Evolutionary conservation across 2,888 invertebrate genomes (phyloP), one percentile per base, ranked within the genome.

Genomic region (Apodemia mormo): DNA sequence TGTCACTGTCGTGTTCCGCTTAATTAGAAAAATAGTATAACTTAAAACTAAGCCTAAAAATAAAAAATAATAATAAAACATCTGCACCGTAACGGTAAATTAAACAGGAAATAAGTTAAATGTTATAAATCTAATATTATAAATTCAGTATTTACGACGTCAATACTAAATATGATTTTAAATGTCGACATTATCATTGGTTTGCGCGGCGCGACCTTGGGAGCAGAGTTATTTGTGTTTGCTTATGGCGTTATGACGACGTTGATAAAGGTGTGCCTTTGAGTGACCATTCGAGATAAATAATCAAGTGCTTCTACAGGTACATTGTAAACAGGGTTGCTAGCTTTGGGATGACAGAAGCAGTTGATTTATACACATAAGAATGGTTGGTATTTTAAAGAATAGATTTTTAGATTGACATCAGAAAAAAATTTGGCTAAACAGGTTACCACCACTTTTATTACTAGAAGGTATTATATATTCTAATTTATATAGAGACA

Each of bases 211-310:
- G 33, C 61, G 61, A 61, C 61, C 61, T 61, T 61, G 61, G 30
- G 45, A 5, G 12, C 30, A 7, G 61, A 58, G 58, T 33, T 61
- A 61, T 61, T 61, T 58, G 58, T 58, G 29, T 58, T 58, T 61
- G 58, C 61, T 61, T 14, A 61, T 61, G 61, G 61, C 61, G 61
- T 61, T 61, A 33, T 61, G 61, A 61, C 61, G 61, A 61, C 61
- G 61, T 33, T 33, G 61, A 61, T 61, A 61, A 52, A 61, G 61
- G 61, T 61, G 33, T 61, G 61, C 33, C 61, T 30, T 33, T 33
- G 61, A 61, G 33, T 61, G 61, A 12, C 30, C 33, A n/a, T 45
- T 52, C 52, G 61, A 61, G 61, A 61, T 61, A 61, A 61, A 61
- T 12, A 30, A 14, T 61, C 33, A 61, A 33, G 61, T 33, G 61